phyloP scores from a whole-genome alignment of 1,140 invertebrate species.

The Goniozus legneri region DNA sequence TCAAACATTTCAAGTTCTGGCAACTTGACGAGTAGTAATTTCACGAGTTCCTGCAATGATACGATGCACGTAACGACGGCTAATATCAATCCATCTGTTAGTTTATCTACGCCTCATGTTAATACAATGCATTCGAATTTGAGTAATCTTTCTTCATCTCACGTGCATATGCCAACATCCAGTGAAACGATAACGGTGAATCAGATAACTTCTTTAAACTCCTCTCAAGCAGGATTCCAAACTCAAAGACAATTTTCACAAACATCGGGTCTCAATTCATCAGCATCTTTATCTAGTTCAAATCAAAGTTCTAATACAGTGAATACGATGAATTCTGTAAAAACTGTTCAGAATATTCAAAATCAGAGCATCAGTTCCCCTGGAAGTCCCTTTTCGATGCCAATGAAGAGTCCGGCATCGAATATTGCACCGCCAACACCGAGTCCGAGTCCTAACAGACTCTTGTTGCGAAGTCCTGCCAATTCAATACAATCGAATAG shows the following conservation, averaged over 20 bases:
- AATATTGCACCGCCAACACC: constrained; percentile 52
- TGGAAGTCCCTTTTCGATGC: constrained; percentile 50
- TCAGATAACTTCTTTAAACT: constrained; percentile 32
- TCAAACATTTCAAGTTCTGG: constrained; percentile 36
- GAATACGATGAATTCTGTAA: constrained; percentile 43
- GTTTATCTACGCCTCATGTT: constrained; percentile 42
- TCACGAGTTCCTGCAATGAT: constrained; percentile 42
- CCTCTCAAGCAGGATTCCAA: constrained; percentile 35
- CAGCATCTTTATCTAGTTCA: constrained; percentile 25
- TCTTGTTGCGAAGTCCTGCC: constrained; percentile 47
- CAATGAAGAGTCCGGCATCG: constrained; percentile 50
- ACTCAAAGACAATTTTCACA: constrained; percentile 41
- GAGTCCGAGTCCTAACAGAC: constrained; percentile 49
- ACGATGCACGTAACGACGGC: constrained; percentile 38
- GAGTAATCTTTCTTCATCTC: constrained; percentile 42
- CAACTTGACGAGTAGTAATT: constrained; percentile 33
- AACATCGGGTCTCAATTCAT: constrained; percentile 28
- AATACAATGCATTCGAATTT: constrained; percentile 48
- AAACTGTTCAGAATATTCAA: constrained; percentile 48
- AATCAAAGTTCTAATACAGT: constrained; percentile 35
- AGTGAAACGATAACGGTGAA: constrained; percentile 35
- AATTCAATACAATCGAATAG: constrained; percentile 51
- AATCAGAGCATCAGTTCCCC: constrained; percentile 46
- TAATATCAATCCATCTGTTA: constrained; percentile 38
- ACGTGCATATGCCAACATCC: constrained; percentile 34